phyloP scores from a whole-genome alignment of 2,113 vertebrate species.

The Poeciliopsis turrubarensis region DNA sequence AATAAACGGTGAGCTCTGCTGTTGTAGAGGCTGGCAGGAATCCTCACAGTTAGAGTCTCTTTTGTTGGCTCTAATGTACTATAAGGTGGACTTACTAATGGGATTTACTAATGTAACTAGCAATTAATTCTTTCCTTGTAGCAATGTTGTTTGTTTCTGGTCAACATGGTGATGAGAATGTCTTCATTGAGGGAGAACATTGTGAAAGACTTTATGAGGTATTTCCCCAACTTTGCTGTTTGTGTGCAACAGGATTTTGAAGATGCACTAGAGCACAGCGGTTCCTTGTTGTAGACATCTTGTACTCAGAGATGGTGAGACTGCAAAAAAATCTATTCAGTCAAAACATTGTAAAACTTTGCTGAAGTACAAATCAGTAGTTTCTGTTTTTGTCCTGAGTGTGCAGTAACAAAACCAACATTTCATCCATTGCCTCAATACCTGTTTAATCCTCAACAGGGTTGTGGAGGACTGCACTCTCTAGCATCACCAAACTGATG shows the following conservation, averaged over 20 bases:
- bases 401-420: not conserved
- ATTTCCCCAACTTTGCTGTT: not conserved
- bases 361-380: not conserved
- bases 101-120: constrained; percentile 28
- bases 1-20: constrained; percentile 57
- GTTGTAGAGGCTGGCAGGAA: constrained; percentile 64
- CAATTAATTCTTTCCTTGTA: constrained; percentile 24
- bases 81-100: constrained; percentile 13
- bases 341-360: not conserved
- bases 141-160: constrained; percentile 1
- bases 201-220: not conserved
- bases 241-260: not conserved
- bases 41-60: constrained; percentile 28
- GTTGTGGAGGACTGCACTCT: not conserved
- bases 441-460: not conserved
- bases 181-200: constrained; percentile 7
- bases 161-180: constrained; percentile 5
- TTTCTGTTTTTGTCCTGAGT: not conserved
- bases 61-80: constrained; percentile 50
- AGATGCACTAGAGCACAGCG: not conserved
- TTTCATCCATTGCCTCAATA: not conserved
- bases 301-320: too few relatives aligned
- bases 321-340: too few relatives aligned
- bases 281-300: not conserved
- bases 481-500: not conserved